Evolutionary conservation across 1,140 invertebrate genomes (phyloP), one percentile per base, ranked within the genome.

Genomic region (Drosophila pectinifera): DNA sequence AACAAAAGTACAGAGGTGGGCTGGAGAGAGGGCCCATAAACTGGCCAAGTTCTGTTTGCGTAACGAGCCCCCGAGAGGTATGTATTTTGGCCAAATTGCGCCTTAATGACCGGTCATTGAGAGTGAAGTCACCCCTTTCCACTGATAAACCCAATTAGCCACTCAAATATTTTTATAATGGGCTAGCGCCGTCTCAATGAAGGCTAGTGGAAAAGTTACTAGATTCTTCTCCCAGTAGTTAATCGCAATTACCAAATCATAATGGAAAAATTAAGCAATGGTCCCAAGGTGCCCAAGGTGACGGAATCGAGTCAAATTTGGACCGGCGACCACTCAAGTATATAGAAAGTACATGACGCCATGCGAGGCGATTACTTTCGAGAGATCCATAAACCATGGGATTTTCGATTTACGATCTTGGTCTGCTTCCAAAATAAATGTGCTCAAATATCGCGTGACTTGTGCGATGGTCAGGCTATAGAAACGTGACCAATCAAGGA

Each of bases 51-150:
- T 59, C 20, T 36, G 46, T 24, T 46, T 45, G 39, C 46, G 61
- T 45, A 67, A 55, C 74, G 63, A 58, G 55, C 59, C 67, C 46
- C 62, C 39, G 26, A 16, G 28, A 31, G 79, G 84, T 83, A 88
- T 88, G 89, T 89, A 83, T 75, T 68, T 72, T 78, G 59, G 42
- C 46, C 75, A 68, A 86, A 86, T 88, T 78, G 65, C 65, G 75
- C 51, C 83, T 88, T 83, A 90, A 85, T 78, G 76, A 57, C 59
- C 55, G 53, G 59, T 76, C 59, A 56, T 70, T 68, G 77, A 81
- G 80, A 78, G 81, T 89, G 85, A 89, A 90, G 85, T 89, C 84
- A 89, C 64, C 59, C 28, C 36, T 45, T 26, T 22, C 16, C 43
- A 39, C 46, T 45, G 76, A 88, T 88, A 80, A 85, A 13, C 18